These are phyloP conservation scores for Bellardia pandia DNA, from an alignment of 2,888 invertebrate genomes.

Conservation along the genomic window DNA sequence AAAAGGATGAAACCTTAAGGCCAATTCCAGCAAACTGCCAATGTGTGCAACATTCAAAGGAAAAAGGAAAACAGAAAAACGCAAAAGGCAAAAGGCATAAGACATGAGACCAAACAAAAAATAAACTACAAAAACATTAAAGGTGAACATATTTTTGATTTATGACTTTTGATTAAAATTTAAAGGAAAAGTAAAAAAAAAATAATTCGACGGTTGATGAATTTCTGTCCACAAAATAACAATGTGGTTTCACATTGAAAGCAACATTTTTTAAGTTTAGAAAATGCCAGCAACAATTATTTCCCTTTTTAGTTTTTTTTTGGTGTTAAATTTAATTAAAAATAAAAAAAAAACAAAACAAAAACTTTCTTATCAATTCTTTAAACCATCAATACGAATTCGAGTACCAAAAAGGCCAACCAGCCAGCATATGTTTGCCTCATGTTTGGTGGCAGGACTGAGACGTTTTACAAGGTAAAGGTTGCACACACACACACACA, in stretches of 20 bases:
- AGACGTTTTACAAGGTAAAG: constrained; percentile 52
- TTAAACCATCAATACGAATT: constrained; percentile 50
- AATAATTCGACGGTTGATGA: constrained; percentile 53
- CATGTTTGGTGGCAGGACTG: constrained; percentile 46
- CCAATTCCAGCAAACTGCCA: constrained; percentile 72
- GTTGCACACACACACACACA: constrained; percentile 4
- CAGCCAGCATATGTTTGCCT: constrained; percentile 10
- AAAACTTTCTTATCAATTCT: constrained; percentile 66
- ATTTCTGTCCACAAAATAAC: constrained; percentile 39
- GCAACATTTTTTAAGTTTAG: constrained; percentile 8
- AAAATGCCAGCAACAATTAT: constrained; percentile 24
- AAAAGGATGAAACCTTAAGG: constrained; percentile 65
- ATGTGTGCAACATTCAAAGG: constrained; percentile 19
- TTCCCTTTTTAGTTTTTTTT: constrained; percentile 39
- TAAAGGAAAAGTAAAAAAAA: constrained; percentile 25
- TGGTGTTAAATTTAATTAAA: constrained; percentile 71
- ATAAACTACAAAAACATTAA: constrained; percentile 29
- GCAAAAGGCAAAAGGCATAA: neutral
- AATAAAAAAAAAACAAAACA: constrained; percentile 55
- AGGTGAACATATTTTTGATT: constrained; percentile 77
- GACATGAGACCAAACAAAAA: neutral
- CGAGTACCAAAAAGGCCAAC: constrained; percentile 26
- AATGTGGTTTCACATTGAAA: constrained; percentile 54
- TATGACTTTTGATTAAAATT: constrained; percentile 81
- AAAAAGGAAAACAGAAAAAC: constrained; percentile 1